Evolutionary conservation across 2,113 vertebrate species (phyloP), one percentile per base, ranked within the genome.

Genomic region (Lucifuga dentata): DNA sequence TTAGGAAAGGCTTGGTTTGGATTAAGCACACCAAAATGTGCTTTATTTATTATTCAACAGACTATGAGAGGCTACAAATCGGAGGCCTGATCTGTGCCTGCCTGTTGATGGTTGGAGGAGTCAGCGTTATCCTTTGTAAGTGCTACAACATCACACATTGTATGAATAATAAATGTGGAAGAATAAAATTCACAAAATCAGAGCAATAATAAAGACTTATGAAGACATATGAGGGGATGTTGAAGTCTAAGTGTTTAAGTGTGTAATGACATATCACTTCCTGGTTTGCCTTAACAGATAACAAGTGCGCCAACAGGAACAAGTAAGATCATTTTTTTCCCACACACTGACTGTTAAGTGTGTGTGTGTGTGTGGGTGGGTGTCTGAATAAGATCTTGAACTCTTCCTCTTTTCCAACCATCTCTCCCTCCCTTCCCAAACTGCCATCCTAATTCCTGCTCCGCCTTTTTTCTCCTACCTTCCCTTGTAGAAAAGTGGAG

Each of bases 31-130:
- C n/a, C n/a, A 8, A 24, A 9, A 24, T 3, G 16, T 2, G 44
- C 36, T 48, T 21, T 53, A 52, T 13, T 40, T 62, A 5, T 32
- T 56, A 8, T 33, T 17, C 63, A 20, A 29, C 71, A 94, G 93
- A 93, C 81, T 94, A 94, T 76, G 87, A 93, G 11, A 79, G 78
- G 62, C 86, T 94, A 79, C 76, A 89, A 58, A 92, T 94, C 10
- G 91, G 74, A 74, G 93, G 93, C 2, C 72, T 94, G 41, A 11
- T 93, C 76, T 78, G 69, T 39, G 43, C 85, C 35, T 9, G 51
- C 53, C 26, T 94, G 63, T 68, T 93, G 43, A 55, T 93, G 16
- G 16, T 21, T 8, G 92, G 82, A 73, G 90, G 81, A 20, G 0
- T 92, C 1, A 0, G 10, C 8, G 1, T 92, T n/a, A 1, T 93